Evolutionary conservation across 2,888 invertebrate genomes (phyloP).

Genomic region (Anoncus sp.): DNA sequence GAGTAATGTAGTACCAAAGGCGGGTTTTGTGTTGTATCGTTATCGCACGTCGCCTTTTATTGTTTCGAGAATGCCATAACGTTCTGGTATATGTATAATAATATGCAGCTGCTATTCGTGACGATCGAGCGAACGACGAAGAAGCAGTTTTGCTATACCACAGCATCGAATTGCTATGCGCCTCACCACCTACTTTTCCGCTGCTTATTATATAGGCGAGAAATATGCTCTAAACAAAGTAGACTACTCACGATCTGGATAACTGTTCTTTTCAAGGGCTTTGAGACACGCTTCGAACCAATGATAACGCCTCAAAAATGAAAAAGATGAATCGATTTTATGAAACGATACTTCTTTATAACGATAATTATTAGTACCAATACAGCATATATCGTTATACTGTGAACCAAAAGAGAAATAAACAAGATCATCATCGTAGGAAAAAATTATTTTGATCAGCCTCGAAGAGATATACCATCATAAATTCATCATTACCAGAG

Average conservation of each 20-base stretch:
- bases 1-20: constrained; percentile 29
- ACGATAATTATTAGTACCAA: neutral
- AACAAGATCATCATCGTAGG: neutral
- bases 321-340: neutral
- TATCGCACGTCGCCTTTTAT: constrained; percentile 54
- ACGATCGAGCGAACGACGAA: constrained; percentile 25
- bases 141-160: constrained; percentile 6
- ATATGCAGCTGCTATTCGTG: constrained; percentile 38
- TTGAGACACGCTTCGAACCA: neutral
- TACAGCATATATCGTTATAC: neutral
- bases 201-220: neutral
- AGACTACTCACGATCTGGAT: neutral
- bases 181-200: constrained; percentile 1
- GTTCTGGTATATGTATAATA: neutral
- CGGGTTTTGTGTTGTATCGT: constrained; percentile 52
- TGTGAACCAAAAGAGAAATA: neutral
- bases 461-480: too few species aligned
- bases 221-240: neutral
- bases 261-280: neutral
- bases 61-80: constrained; percentile 50
- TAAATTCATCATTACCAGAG: neutral
- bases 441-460: too few species aligned
- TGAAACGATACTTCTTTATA: neutral
- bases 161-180: constrained; percentile 27
- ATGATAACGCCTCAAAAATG: neutral